Evolutionary conservation across 2,797 vertebrate genomes (phyloP), one percentile per base, ranked within the genome.

Genomic region (Poeciliopsis infans): DNA sequence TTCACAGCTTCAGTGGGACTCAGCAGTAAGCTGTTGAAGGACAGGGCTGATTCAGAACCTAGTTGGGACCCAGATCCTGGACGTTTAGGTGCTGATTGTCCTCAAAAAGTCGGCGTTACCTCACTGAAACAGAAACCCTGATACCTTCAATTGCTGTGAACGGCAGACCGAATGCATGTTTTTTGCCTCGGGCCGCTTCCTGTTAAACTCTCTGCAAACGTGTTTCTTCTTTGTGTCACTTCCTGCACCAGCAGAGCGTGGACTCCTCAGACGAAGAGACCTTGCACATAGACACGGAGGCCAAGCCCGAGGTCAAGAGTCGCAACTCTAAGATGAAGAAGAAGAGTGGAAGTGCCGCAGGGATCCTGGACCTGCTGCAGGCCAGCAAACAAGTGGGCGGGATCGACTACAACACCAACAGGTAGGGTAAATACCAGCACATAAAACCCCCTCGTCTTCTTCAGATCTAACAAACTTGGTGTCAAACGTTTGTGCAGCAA

Each of bases 341-440:
- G 87, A 98, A 99, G 84, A 95, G 93, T 0, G 95, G 96, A 84
- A 98, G 96, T 46, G 97, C 97, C 0, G 97, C 97, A 0, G 98
- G 98, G 84, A 99, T 99, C 77, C 95, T 99, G 70, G 98, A 99
- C 93, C 96, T 99, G 88, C 93, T 99, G 89, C 98, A 99, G 94
- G 98, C 98, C 83, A 99, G 98, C 92, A 98, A 99, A 93, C 97
- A 99, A 96, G 98, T 99, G 83, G 98, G 98, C 12, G 97, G 97
- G 25, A 97, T 99, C 4, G 98, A 99, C 92, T 98, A 98, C 94
- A 97, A 96, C 91, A 91, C 97, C 89, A 99, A 97, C 97, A 99
- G 98, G 98, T 99, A 97, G 18, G 95, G 3, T 6, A 53, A 23
- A 53, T 51, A 51, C 49, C 49, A 8, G 23, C 23, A 8, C 51